Conservation (phyloP, 1,140 invertebrate genomes). For the Doryteuthis pealeii region DNA sequence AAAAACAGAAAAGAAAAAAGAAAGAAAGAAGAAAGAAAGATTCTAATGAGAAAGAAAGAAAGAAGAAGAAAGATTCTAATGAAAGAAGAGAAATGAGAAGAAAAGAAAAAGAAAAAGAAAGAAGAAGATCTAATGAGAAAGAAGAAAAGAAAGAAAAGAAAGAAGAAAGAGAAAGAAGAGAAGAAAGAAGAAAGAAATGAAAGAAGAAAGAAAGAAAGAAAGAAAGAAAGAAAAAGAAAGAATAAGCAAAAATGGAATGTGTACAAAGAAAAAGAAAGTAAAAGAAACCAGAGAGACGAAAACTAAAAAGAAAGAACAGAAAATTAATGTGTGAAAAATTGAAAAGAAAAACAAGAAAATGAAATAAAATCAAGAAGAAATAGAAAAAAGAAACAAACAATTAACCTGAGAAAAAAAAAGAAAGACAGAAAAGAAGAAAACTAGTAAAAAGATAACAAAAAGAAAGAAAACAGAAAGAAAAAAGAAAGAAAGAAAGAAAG, state of each 20-base stretch:
- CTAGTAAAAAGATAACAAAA: too few species aligned
- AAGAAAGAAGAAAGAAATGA: conserved; percentile 14
- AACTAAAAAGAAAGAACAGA: not conserved
- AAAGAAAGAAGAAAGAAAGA: conserved; percentile 6
- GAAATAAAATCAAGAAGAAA: too few species aligned
- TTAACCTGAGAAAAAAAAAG: too few species aligned
- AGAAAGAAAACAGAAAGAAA: too few species aligned
- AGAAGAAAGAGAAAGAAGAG: conserved; percentile 7
- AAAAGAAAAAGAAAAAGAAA: conserved; percentile 15
- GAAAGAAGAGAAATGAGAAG: conserved; percentile 10
- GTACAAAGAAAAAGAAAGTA: not conserved
- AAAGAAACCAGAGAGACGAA: conserved; percentile 3
- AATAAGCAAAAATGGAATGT: not conserved
- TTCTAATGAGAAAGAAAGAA: not conserved
- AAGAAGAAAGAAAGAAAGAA: conserved; percentile 15
- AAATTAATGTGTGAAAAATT: not conserved
- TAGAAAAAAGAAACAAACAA: too few species aligned
- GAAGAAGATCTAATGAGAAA: conserved; percentile 10
- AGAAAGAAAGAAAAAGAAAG: conserved; percentile 18
- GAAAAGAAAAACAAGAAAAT: conserved; percentile 2
- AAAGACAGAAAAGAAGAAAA: too few species aligned
- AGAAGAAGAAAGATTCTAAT: not conserved
- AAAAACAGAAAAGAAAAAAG: conserved; percentile 9
- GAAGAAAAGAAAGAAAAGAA: conserved; percentile 4
- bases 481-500: too few species aligned